Base-by-base conservation (phyloP, 92 coral and sea anemone genomes). In the Siderastrea siderea region DNA sequence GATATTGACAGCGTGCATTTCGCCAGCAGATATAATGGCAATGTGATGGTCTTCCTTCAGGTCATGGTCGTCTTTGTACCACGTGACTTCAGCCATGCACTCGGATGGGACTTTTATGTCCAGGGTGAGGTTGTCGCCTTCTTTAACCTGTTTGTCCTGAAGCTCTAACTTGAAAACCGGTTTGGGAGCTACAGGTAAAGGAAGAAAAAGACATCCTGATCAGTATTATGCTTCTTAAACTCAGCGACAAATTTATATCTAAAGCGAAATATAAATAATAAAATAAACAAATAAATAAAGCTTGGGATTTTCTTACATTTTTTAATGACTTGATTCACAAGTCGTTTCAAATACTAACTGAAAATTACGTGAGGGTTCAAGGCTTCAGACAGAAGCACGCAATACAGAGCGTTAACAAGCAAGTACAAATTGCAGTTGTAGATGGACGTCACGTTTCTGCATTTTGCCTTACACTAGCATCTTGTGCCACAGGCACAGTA, bases 1-100 rank as follows among this genome's bases (percentile, higher is more conserved):
- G 74, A 98, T 96, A 84, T 97, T 98, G 19, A 98, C 85, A 70
- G 96, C 88, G 84, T 98, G 96, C 93, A 96, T 84, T 87, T 94
- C 93, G 51, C 96, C 93, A 63, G 95, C 91, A 58, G 89, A 87
- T 43, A 96, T 93, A 81, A 98, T 89, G 12, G 98, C 90, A n/a
- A 98, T 89, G 50, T 93, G 99, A 80, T 96, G 96, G 61, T 94
- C 98, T 79, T 98, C 98, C 61, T 82, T 88, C 7, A 98, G 86
- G 7, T 69, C 87, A 6, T 87, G 81, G 72, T 93, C 96, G 78
- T 98, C 99, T 87, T 92, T 94, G 87, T 85, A 98, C 99, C 99
- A 98, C 71, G 90, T 89, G 65, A 98, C 96, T 70, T 95, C 93
- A 44, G 98, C 98, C 55, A 79, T 89, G 75, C 83, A 85, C 70